Base-by-base conservation (phyloP, 2,113 vertebrate genomes). In the Rhynchopsitta pachyrhyncha region DNA sequence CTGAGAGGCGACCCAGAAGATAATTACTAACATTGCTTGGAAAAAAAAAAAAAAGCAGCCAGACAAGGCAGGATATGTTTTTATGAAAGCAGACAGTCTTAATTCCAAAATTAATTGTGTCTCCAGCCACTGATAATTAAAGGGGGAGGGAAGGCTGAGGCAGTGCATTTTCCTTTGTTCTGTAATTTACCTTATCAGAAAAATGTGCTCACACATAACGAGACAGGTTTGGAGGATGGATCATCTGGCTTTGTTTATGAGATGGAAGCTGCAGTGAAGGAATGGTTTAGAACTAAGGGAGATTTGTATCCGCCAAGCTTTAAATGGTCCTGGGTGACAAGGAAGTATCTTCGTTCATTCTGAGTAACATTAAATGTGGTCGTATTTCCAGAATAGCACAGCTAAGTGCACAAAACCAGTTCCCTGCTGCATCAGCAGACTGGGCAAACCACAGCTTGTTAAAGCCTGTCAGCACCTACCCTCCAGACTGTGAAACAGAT, bases 41-140 rank as follows among this genome's bases (percentile, higher is more conserved):
- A 7, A 17, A 41, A n/a, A 66, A 17, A 41, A n/a, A 66, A 39
- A 47, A 39, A 53, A 85, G 57, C 33, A 23, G 46, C 62, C 92
- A 96, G 92, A 95, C 92, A 93, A 79, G 85, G 79, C 94, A 94
- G 42, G 75, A 86, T 94, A 92, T 46, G 47, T 89, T 91, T 91
- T 90, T 95, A 87, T 95, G 92, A 88, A 95, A 86, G 77, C 86
- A 97, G 93, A 90, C 84, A 42, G 88, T 86, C 93, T 91, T 88
- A 94, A 89, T 94, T 95, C 83, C 64, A 74, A 90, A 96, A 94
- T 94, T 94, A 91, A 95, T 97, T 96, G 71, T 85, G 62, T 83
- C 89, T 92, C 76, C 82, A 92, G 73, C 62, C 85, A 79, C 41
- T 82, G 73, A 88, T 94, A 93, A 96, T 95, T 93, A 89, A 93